Evolutionary conservation across 1,140 invertebrate species (phyloP).

Genomic region (Drosophila repleta): DNA sequence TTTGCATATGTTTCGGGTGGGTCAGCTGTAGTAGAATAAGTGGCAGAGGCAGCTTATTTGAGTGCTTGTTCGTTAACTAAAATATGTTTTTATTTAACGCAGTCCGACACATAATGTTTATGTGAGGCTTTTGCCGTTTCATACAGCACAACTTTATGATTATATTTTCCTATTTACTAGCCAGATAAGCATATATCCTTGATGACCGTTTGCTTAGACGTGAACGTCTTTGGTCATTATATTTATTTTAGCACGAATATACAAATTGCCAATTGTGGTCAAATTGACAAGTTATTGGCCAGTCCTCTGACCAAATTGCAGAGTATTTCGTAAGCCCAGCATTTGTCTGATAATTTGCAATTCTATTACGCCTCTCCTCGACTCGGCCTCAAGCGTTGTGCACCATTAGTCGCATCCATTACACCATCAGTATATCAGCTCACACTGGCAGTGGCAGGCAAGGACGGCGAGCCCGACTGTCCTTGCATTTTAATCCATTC

Average conservation of each 20-base stretch:
- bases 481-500: constrained; percentile 73
- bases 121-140: constrained; percentile 56
- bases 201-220: too few species aligned
- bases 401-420: constrained; percentile 65
- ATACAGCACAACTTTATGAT: background rate
- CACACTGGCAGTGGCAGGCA: too few species aligned
- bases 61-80: constrained; percentile 51
- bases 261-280: background rate
- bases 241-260: too few species aligned
- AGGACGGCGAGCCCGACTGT: constrained; percentile 2
- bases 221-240: too few species aligned
- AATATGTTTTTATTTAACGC: constrained; percentile 68
- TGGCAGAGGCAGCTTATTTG: background rate
- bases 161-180: too few species aligned
- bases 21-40: background rate
- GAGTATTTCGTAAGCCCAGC: constrained; percentile 26
- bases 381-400: too few species aligned
- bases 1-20: constrained; percentile 30
- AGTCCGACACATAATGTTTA: constrained; percentile 60
- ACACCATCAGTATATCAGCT: constrained; percentile 16
- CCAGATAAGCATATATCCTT: background rate
- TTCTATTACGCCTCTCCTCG: too few species aligned
- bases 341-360: constrained; percentile 60
- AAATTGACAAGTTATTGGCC: constrained; percentile 66
- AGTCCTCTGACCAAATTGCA: background rate